phyloP scores from a whole-genome alignment of 2,113 vertebrate species.

The Oceanites oceanicus region DNA sequence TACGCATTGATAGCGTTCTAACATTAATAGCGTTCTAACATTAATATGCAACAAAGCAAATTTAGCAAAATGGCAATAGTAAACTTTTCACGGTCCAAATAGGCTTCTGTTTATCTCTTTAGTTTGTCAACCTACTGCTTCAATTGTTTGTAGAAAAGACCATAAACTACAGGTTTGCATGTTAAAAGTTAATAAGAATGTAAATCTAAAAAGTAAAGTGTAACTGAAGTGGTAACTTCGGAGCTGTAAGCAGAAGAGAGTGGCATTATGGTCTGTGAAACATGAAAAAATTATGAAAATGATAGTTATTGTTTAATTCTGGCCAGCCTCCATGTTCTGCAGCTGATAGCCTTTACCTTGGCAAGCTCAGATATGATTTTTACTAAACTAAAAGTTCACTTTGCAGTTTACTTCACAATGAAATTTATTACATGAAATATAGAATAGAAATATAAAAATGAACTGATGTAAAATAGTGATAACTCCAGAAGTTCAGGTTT shows the following conservation, averaged over 20 bases:
- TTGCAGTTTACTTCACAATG: neutral
- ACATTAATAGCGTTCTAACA: conserved; percentile 37
- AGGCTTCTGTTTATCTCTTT: conserved; percentile 37
- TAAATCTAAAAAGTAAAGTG: conserved; percentile 21
- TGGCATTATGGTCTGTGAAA: neutral
- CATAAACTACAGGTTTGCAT: neutral
- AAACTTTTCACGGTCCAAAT: conserved; percentile 35
- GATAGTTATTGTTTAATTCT: neutral
- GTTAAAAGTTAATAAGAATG: conserved; percentile 32
- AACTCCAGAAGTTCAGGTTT: neutral
- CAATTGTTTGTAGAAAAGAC: neutral
- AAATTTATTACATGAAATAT: neutral
- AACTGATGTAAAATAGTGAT: neutral
- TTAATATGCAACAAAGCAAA: conserved; percentile 52
- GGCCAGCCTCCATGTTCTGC: neutral
- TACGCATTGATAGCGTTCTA: neutral
- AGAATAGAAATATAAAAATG: neutral
- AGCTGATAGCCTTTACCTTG: neutral
- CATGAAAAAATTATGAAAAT: neutral
- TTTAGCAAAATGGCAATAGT: neutral
- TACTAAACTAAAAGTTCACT: neutral
- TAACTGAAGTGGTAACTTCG: neutral
- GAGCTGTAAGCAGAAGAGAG: neutral
- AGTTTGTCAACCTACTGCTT: neutral
- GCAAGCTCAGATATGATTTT: neutral